Evolutionary conservation across 1,140 invertebrate species (phyloP).

Genomic region (Eufriesea mexicana): DNA sequence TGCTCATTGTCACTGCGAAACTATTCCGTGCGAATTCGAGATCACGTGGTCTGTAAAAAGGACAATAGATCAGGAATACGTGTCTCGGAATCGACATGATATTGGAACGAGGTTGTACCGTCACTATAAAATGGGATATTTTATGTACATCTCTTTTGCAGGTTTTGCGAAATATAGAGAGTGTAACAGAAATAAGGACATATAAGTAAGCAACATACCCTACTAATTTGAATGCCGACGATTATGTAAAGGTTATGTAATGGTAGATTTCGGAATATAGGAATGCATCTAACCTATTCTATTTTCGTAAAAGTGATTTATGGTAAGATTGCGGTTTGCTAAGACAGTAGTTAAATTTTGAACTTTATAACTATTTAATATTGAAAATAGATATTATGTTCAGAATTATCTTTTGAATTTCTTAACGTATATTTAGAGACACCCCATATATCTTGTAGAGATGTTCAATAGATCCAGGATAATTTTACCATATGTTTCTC

Average conservation of each 20-base stretch:
- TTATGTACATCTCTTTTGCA: neutral
- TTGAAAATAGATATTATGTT: too few species aligned
- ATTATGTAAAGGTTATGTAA: neutral
- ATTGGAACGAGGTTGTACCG: constrained; percentile 33
- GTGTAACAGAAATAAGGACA: neutral
- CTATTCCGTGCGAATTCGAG: constrained; percentile 74
- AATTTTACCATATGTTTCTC: neutral
- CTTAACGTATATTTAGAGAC: neutral
- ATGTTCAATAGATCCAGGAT: neutral
- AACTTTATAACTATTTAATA: too few species aligned
- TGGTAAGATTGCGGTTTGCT: too few species aligned
- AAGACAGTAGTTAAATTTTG: too few species aligned
- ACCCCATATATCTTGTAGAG: neutral
- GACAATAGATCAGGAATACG: constrained; percentile 48
- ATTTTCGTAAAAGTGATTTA: too few species aligned
- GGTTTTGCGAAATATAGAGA: neutral
- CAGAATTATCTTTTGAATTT: too few species aligned
- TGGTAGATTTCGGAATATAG: too few species aligned
- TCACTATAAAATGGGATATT: neutral
- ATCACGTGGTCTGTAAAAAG: constrained; percentile 70
- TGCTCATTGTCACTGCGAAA: constrained; percentile 77
- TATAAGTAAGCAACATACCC: neutral
- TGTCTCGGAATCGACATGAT: constrained; percentile 31
- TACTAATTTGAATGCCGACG: neutral
- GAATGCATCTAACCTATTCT: too few species aligned